Evolutionary conservation across 64 coral and sea anemone species (phyloP).

Genomic region (Actinia equina): DNA sequence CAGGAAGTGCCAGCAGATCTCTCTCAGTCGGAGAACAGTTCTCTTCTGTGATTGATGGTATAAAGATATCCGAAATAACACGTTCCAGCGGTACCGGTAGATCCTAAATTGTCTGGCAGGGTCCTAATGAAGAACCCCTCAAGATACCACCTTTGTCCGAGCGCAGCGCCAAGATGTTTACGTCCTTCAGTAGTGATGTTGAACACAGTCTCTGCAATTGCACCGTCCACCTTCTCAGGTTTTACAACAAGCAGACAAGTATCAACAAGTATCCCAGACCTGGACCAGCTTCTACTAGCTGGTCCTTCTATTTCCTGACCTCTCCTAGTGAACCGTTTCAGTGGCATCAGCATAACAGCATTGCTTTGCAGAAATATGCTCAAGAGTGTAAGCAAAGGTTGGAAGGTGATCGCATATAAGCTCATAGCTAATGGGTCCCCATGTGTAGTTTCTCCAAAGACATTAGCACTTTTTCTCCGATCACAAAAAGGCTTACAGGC

Average conservation of each 20-base stretch:
- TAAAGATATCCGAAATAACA: constrained; percentile 16
- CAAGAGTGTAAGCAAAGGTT: too few species aligned
- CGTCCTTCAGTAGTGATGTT: constrained; percentile 11
- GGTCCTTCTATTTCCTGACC: constrained; percentile 16
- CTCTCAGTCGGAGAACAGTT: neutral
- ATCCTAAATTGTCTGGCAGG: constrained; percentile 18
- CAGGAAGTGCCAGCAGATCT: constrained; percentile 7
- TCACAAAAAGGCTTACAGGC: too few species aligned
- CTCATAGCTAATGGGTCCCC: too few species aligned
- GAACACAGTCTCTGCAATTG: neutral
- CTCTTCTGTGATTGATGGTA: constrained; percentile 14
- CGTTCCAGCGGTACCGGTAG: constrained; percentile 25
- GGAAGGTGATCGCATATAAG: too few species aligned
- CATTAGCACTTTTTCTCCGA: too few species aligned
- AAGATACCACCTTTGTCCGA: neutral
- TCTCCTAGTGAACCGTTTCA: neutral
- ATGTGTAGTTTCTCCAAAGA: too few species aligned
- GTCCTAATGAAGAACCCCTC: constrained; percentile 24
- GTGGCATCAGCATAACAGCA: too few species aligned
- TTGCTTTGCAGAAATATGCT: too few species aligned
- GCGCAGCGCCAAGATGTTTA: constrained; percentile 17
- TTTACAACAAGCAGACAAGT: constrained; percentile 27
- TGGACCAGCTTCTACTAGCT: neutral
- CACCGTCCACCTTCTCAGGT: neutral
- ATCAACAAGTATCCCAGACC: constrained; percentile 2